A percentile compares a stretch with the other conserved stretches of the same genome.
These are phyloP conservation scores for Pseudomyrmex cubaensis DNA, from an alignment of 1,140 invertebrate genomes.

Conservation along the genomic window DNA sequence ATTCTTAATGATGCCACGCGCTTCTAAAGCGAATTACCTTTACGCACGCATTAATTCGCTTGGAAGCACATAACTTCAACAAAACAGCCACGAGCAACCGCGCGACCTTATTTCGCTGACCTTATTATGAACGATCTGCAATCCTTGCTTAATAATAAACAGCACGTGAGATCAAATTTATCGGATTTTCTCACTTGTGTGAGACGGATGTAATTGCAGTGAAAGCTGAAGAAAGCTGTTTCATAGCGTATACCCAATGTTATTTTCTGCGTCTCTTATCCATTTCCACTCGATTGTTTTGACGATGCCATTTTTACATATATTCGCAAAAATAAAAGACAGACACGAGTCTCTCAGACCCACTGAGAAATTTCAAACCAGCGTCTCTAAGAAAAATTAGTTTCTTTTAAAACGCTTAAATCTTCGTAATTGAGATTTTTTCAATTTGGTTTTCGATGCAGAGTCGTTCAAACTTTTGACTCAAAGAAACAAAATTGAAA, in stretches of 20 bases:
- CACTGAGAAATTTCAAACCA: too few species aligned
- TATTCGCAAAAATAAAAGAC: neutral
- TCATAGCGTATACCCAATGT: neutral
- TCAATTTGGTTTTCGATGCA: too few species aligned
- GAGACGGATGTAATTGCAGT: slow-evolving; percentile 3
- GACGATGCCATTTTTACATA: neutral
- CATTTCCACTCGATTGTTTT: neutral
- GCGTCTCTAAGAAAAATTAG: too few species aligned
- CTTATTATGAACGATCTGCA: slow-evolving; percentile 20
- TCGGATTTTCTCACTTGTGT: slow-evolving; percentile 24
- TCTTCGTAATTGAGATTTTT: too few species aligned
- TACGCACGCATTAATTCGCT: too few species aligned
- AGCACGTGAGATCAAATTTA: slow-evolving; percentile 1
- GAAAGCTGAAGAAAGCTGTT: neutral
- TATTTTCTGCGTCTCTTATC: neutral
- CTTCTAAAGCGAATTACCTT: slow-evolving; percentile 4
- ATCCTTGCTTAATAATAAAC: neutral
- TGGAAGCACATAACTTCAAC: neutral
- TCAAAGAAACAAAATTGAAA: too few species aligned
- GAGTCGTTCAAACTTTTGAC: too few species aligned
- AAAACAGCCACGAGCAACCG: slow-evolving; percentile 1
- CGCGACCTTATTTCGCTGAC: slow-evolving; percentile 44
- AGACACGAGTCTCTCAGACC: too few species aligned
- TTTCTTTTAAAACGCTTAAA: too few species aligned
- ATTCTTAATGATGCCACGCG: neutral